Evolutionary conservation across 2,113 vertebrate genomes (phyloP), one percentile per base, ranked within the genome.

Genomic region (Triplophysa siluroides): DNA sequence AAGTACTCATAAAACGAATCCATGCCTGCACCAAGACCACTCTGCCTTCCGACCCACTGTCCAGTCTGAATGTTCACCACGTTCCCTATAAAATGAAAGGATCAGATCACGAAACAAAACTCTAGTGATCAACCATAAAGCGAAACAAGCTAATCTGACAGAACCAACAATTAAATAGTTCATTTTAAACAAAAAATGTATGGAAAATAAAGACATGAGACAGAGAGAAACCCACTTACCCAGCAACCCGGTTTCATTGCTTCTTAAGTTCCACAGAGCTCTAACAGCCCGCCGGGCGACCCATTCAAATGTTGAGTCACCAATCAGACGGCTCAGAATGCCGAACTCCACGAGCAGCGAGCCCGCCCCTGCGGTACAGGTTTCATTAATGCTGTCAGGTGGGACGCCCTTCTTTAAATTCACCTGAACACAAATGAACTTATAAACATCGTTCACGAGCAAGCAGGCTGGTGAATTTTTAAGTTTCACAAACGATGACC

Each of bases 1-100:
- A 99, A 93, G 84, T 99, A 99, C 83, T 99, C 98, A 19, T 97
- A 99, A 90, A 99, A 99, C 0, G 97, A 99, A 81, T 99, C 98
- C 70, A 95, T 94, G 1, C 98, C 98, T 0, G 97, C 97, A 56
- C 98, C 98, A 68, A 99, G 85, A 2, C 97, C 98, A n/a, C 98
- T 99, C 85, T 99, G 98, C 89, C 94, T 98, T 24, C 96, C 93
- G 65, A 99, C 95, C 98, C 98, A 99, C 26, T 95, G 95, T 60
- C 97, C 98, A 1, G 97, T 99, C 90, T 99, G 97, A 88, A 99
- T 98, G 85, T 99, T 96, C 71, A 99, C 95, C 65, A 99, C 96
- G 16, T 99, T 99, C 56, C 98, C 98, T 99, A 80, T 60, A 60
- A 68, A n/a, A 24, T 2, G 11, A 2, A 26, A 45, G 13, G 33